Percentiles rank a stretch among this genome's conserved stretches.
Evolutionary conservation across 2,888 invertebrate genomes (phyloP).

Genomic region (Spicauda simplicius): DNA sequence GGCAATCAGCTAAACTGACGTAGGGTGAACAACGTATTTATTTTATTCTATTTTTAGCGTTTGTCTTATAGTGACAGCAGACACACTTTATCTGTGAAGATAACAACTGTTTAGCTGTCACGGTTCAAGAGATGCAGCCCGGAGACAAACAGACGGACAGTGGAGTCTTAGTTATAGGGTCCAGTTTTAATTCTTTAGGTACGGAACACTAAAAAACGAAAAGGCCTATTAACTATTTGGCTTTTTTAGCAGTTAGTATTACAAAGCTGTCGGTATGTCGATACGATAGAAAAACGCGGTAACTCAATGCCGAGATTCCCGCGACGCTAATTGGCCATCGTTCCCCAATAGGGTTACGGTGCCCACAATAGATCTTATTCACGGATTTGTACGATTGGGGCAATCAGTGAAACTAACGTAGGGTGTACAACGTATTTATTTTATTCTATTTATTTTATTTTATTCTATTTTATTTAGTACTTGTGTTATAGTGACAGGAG

Average conservation of each 20-base stretch:
- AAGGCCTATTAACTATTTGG: slow-evolving; percentile 1
- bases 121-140: too few species aligned
- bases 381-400: slow-evolving; percentile 19
- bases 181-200: too few species aligned
- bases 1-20: slow-evolving; percentile 21
- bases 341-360: slow-evolving; percentile 67
- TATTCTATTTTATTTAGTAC: too few species aligned
- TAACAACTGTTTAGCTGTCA: too few species aligned
- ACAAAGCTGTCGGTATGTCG: slow-evolving; percentile 33
- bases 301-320: slow-evolving; percentile 68
- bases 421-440: neutral
- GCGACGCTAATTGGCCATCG: slow-evolving; percentile 70
- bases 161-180: too few species aligned
- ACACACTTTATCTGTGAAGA: too few species aligned
- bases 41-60: too few species aligned
- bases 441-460: too few species aligned
- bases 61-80: too few species aligned
- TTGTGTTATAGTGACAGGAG: too few species aligned
- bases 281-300: slow-evolving; percentile 61
- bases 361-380: slow-evolving; percentile 45
- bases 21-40: slow-evolving; percentile 3
- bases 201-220: neutral
- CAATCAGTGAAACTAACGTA: slow-evolving; percentile 22
- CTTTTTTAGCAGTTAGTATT: slow-evolving; percentile 11
- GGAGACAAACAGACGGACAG: too few species aligned